These are phyloP conservation scores for Orchesella flavescens DNA, from an alignment of 2,888 invertebrate species.

Conservation along the genomic window DNA sequence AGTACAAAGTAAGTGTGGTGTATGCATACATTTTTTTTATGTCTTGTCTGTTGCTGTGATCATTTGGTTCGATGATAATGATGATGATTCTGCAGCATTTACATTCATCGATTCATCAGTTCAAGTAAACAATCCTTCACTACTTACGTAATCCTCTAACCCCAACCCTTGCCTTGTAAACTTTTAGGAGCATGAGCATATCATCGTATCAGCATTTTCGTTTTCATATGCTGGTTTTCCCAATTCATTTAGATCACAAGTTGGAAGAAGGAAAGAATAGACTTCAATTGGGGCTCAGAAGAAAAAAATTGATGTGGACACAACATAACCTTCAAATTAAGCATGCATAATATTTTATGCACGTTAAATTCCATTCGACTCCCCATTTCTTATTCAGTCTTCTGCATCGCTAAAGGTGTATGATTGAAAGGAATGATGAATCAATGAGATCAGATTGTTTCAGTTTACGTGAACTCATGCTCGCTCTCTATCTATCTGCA, in stretches of 20 bases:
- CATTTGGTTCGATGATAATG: slow-evolving; percentile 27
- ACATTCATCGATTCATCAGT: slow-evolving; percentile 34
- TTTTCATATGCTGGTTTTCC: neutral
- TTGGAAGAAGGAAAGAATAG: neutral
- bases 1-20: neutral
- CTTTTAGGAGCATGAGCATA: no score
- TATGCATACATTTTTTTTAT: neutral
- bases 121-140: slow-evolving; percentile 38
- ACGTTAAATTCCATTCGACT: slow-evolving; percentile 13
- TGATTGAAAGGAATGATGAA: slow-evolving; percentile 34
- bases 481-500: slow-evolving; percentile 15
- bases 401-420: neutral
- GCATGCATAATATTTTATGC: neutral
- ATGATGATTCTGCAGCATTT: slow-evolving; percentile 31
- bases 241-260: slow-evolving; percentile 14
- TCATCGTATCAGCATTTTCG: no score
- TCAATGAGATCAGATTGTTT: slow-evolving; percentile 34
- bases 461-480: neutral
- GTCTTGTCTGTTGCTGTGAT: slow-evolving; percentile 2
- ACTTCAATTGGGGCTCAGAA: neutral
- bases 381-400: neutral
- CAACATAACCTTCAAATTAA: slow-evolving; percentile 9
- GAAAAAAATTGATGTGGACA: neutral
- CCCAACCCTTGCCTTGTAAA: no score
- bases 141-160: no score